Evolutionary conservation across 2,797 vertebrate species (phyloP).

Genomic region (Anguilla megastoma): DNA sequence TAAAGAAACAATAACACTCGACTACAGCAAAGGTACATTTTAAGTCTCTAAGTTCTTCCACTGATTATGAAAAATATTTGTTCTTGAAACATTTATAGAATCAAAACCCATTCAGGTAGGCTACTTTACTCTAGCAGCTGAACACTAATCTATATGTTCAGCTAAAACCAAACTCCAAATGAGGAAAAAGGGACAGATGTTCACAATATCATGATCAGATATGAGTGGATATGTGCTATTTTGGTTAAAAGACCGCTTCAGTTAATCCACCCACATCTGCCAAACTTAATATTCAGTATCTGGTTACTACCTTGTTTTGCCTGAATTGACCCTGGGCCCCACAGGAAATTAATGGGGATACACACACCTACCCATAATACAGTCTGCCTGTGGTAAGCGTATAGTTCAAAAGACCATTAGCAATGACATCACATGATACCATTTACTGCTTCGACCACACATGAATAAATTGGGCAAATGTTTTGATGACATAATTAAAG

Average conservation of each 20-base stretch:
- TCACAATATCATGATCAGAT: background rate
- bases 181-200: background rate
- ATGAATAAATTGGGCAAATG: background rate
- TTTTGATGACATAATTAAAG: constrained; percentile 12
- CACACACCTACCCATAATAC: constrained; percentile 64
- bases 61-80: background rate
- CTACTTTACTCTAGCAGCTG: background rate
- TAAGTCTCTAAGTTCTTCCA: constrained; percentile 7
- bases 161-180: background rate
- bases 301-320: constrained; percentile 62
- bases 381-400: constrained; percentile 48
- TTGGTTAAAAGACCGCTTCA: constrained; percentile 68
- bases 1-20: background rate
- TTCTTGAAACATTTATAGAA: background rate
- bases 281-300: constrained; percentile 70
- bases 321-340: constrained; percentile 53
- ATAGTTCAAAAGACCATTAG: background rate
- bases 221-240: constrained; percentile 34
- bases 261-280: constrained; percentile 59
- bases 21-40: constrained; percentile 14
- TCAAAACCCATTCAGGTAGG: background rate
- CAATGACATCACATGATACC: constrained; percentile 2
- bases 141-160: background rate
- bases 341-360: constrained; percentile 56
- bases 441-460: background rate